Evolutionary conservation across 1,140 invertebrate species (phyloP).

Genomic region (Coboldia fuscipes): DNA sequence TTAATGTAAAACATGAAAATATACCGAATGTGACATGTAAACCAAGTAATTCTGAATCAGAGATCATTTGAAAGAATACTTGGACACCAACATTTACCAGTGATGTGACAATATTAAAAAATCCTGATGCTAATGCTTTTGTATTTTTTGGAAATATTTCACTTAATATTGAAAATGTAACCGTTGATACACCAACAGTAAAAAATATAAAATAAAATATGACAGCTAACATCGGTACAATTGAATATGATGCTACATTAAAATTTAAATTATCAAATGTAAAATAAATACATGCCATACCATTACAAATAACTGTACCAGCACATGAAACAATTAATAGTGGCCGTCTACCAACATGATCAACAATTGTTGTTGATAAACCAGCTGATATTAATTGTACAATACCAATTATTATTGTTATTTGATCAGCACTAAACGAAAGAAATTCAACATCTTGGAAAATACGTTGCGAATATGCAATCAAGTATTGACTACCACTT

Average conservation of each 20-base stretch:
- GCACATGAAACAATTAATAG: conserved; percentile 36
- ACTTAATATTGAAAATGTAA: conserved; percentile 47
- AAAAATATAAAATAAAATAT: conserved; percentile 47
- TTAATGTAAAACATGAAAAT: not conserved
- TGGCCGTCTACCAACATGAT: conserved; percentile 43
- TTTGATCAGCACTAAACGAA: conserved; percentile 22
- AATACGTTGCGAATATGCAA: conserved; percentile 53
- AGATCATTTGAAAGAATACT: not conserved
- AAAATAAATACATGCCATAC: conserved; percentile 37
- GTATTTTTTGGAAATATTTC: conserved; percentile 52
- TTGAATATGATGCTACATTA: conserved; percentile 4
- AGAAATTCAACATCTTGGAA: conserved; percentile 29
- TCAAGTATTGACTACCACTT: conserved; percentile 50
- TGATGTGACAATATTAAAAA: not conserved
- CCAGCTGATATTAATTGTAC: conserved; percentile 41
- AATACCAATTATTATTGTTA: conserved; percentile 39
- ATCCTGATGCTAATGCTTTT: conserved; percentile 42
- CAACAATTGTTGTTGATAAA: conserved; percentile 39
- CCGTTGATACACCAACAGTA: conserved; percentile 42
- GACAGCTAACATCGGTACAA: conserved; percentile 40
- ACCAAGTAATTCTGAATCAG: not conserved
- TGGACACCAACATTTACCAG: not conserved
- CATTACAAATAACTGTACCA: conserved; percentile 27
- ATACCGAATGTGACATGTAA: not conserved
- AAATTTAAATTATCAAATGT: conserved; percentile 20